A percentile compares a stretch with the other conserved stretches of the same genome.
Conservation (phyloP, 2,113 vertebrate genomes). For the western clawed frog (Xenopus tropicalis) region DNA sequence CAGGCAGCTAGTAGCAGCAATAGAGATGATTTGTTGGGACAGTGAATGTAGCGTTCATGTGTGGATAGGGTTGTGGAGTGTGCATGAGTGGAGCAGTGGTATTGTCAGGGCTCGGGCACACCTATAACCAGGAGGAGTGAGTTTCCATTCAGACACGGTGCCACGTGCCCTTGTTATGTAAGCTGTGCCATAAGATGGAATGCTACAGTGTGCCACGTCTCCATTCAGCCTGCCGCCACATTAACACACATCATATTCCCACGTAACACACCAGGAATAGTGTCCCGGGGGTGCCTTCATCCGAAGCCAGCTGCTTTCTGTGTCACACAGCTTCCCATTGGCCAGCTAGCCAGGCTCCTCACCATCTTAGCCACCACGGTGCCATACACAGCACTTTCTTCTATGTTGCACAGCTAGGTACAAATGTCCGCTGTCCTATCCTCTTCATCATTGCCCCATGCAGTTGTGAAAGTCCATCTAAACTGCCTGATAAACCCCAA, state of each 20-base stretch:
- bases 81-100: background rate
- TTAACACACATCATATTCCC: no score
- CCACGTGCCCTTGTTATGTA: no score
- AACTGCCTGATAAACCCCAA: constrained; percentile 26
- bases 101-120: background rate
- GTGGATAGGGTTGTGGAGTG: background rate
- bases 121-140: constrained; percentile 56
- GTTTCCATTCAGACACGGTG: constrained; percentile 47
- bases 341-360: background rate
- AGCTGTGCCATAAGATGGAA: background rate
- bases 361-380: background rate
- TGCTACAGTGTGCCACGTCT: no score
- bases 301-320: no score
- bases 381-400: background rate
- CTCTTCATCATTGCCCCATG: background rate
- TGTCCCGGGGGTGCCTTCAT: no score
- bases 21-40: background rate
- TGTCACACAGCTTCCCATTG: background rate
- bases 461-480: background rate
- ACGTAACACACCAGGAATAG: no score
- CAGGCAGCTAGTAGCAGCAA: background rate
- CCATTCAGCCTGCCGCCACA: no score
- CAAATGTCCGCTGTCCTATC: background rate
- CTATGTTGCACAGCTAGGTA: background rate
- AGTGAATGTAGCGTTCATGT: background rate